A percentile compares a stretch with the other conserved stretches of the same genome.
phyloP scores from a whole-genome alignment of 2,797 vertebrate genomes.

The Neosilurus mollespiculum region DNA sequence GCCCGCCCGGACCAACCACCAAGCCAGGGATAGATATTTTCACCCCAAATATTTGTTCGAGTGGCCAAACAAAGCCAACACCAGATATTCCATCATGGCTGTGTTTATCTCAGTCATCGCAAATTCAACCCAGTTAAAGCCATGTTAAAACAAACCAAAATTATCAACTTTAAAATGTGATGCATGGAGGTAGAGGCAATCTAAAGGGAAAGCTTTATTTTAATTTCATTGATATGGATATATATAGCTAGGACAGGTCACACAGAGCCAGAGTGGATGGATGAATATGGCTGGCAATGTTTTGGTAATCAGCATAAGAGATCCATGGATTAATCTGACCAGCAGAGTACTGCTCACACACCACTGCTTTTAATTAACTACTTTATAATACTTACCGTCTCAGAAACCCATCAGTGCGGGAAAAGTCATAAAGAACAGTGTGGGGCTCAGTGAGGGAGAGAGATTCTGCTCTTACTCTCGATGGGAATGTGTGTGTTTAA shows the following conservation, averaged over 20 bases:
- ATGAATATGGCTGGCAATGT: constrained; percentile 5
- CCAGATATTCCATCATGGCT: not conserved
- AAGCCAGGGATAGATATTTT: not conserved
- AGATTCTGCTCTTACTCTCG: constrained; percentile 2
- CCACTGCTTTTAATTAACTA: constrained; percentile 33
- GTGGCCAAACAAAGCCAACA: not conserved
- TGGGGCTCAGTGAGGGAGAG: not conserved
- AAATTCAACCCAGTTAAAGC: not conserved
- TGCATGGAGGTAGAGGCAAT: not conserved
- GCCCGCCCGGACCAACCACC: too few relatives aligned
- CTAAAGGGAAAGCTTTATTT: not conserved
- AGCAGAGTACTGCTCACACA: constrained; percentile 22
- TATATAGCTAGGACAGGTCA: not conserved
- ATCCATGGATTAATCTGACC: constrained; percentile 4
- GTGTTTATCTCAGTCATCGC: not conserved
- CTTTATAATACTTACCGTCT: constrained; percentile 23
- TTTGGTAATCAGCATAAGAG: constrained; percentile 5
- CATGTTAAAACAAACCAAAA: not conserved
- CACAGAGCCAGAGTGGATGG: constrained; percentile 28
- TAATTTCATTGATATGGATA: not conserved
- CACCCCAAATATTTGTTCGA: not conserved
- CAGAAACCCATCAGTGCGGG: not conserved
- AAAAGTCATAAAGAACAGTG: constrained; percentile 9
- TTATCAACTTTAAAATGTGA: not conserved
- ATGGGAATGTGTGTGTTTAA: constrained; percentile 15